These are phyloP conservation scores for Mustelus asterias DNA, from an alignment of 2,113 vertebrate species.

Conservation along the genomic window DNA sequence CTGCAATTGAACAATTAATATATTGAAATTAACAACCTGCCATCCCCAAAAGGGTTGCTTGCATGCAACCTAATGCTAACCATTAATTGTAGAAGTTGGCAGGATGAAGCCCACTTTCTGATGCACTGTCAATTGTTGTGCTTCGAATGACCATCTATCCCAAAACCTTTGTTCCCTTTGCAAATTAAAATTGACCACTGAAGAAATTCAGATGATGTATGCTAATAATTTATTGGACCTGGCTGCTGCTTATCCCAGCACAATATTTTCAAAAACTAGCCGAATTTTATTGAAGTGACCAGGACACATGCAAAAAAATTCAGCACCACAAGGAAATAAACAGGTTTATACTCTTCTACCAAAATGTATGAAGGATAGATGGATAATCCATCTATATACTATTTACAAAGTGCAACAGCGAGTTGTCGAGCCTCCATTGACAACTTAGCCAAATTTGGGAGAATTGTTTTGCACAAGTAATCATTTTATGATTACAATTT, in stretches of 20 bases:
- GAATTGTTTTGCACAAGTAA: not conserved
- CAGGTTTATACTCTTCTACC: not conserved
- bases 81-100: no score
- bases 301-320: not conserved
- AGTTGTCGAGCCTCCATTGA: not conserved
- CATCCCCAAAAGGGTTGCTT: no score
- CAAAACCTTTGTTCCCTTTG: no score
- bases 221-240: not conserved
- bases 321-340: not conserved
- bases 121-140: no score
- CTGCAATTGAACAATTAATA: no score
- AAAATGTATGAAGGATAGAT: not conserved
- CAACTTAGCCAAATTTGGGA: not conserved
- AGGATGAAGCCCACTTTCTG: no score
- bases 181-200: not conserved
- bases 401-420: not conserved
- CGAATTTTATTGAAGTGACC: not conserved
- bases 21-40: no score
- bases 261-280: not conserved
- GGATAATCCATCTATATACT: not conserved
- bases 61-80: no score
- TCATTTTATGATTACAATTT: not conserved
- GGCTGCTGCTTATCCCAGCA: not conserved
- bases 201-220: not conserved
- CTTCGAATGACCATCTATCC: no score